These are phyloP conservation scores for Amia ocellicauda DNA, from an alignment of 2,113 vertebrate genomes.

Conservation along the genomic window DNA sequence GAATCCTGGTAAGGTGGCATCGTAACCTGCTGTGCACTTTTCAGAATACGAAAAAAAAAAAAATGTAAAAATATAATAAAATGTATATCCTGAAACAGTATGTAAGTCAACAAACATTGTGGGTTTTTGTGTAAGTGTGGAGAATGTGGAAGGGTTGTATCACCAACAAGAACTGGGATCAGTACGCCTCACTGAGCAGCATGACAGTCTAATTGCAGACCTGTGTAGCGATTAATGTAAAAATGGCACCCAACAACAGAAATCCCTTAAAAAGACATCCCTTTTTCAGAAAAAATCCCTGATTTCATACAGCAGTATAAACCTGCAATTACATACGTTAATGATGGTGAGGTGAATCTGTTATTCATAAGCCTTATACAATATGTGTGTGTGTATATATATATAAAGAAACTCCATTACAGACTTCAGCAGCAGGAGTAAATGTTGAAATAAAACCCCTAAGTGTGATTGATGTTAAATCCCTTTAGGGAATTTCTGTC, in stretches of 20 bases:
- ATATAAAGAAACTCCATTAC: neutral
- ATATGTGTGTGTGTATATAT: neutral
- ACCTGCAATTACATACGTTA: conserved; percentile 36
- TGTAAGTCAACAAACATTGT: too few species aligned
- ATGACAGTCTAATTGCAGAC: conserved; percentile 50
- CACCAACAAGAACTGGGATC: conserved; percentile 4
- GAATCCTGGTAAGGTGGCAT: too few species aligned
- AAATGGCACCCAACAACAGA: conserved; percentile 30
- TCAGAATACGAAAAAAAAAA: too few species aligned
- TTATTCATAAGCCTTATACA: too few species aligned
- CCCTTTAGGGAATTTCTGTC: too few species aligned
- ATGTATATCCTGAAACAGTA: too few species aligned
- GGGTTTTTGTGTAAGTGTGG: too few species aligned
- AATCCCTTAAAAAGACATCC: conserved; percentile 25
- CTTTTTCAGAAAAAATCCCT: conserved; percentile 12
- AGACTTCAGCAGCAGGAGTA: neutral
- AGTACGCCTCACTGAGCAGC: conserved; percentile 15
- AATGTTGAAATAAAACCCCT: conserved; percentile 11
- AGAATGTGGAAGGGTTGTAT: conserved; percentile 15
- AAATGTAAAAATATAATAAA: too few species aligned
- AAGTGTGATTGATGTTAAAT: too few species aligned
- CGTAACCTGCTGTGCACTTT: too few species aligned
- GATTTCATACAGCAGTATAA: conserved; percentile 26
- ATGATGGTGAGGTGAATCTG: too few species aligned
- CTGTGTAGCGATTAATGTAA: conserved; percentile 38